phyloP scores from a whole-genome alignment of 2,113 vertebrate genomes.

The Cryptoleucopteryx plumbea region DNA sequence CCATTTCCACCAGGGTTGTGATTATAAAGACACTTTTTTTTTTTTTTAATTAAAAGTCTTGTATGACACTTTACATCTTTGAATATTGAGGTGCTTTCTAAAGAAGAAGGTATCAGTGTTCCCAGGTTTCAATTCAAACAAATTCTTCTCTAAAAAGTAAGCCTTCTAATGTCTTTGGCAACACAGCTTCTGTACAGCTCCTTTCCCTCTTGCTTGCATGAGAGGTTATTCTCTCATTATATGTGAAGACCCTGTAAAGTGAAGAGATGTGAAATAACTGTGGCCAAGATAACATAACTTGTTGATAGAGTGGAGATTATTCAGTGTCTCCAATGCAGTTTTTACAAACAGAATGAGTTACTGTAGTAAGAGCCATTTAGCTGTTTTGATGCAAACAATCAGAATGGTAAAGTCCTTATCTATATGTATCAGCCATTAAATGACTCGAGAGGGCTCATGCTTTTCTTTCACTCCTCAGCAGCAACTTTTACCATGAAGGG shows the following conservation, averaged over 20 bases:
- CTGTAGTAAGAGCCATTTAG: background rate
- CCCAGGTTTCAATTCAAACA: background rate
- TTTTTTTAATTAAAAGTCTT: background rate
- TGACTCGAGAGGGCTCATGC: accelerated
- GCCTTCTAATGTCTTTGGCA: background rate
- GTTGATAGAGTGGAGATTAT: background rate
- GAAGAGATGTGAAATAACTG: background rate
- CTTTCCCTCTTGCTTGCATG: background rate
- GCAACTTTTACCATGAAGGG: background rate
- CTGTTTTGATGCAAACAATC: background rate
- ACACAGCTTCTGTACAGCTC: background rate
- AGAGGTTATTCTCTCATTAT: background rate
- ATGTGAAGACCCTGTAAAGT: background rate
- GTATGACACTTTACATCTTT: background rate
- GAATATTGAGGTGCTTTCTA: background rate
- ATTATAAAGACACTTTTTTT: background rate
- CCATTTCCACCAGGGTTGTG: background rate
- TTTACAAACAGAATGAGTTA: background rate
- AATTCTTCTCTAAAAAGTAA: background rate
- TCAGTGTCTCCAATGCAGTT: background rate
- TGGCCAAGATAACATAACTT: background rate
- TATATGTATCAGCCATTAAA: background rate
- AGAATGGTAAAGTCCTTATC: background rate
- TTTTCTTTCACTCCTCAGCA: background rate
- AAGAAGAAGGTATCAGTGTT: background rate